phyloP scores from a whole-genome alignment of 1,140 invertebrate genomes.

The Micrasema minimum region DNA sequence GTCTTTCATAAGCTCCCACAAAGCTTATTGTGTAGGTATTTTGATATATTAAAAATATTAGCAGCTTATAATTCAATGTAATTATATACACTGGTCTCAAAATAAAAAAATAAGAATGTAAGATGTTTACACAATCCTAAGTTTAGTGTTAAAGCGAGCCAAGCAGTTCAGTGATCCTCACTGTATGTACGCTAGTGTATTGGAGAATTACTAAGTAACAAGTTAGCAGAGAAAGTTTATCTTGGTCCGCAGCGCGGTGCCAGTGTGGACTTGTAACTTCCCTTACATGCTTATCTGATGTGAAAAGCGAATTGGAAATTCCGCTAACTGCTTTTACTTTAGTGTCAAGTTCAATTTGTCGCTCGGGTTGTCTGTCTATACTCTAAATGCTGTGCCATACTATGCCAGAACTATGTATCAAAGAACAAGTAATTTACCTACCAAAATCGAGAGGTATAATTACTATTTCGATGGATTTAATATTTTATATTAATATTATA shows the following conservation, averaged over 20 bases:
- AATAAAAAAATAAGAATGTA: neutral
- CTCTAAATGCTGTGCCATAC: no score
- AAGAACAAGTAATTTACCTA: no score
- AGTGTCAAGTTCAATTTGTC: conserved; percentile 23
- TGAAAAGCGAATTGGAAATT: conserved; percentile 32
- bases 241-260: conserved; percentile 29
- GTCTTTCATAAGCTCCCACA: no score
- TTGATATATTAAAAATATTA: no score
- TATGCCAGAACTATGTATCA: no score
- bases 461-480: no score
- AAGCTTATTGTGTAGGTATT: no score
- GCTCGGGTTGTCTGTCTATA: no score
- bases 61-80: no score
- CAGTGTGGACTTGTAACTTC: conserved; percentile 11
- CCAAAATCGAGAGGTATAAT: no score
- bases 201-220: conserved; percentile 18
- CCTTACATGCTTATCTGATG: conserved; percentile 24
- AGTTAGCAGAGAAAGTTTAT: conserved; percentile 37
- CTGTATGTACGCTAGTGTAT: conserved; percentile 3
- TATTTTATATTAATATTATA: no score
- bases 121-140: conserved; percentile 23
- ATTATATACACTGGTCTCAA: no score
- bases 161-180: conserved; percentile 18
- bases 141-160: neutral
- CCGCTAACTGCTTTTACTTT: conserved; percentile 27